A percentile compares a stretch with the other conserved stretches of the same genome.
Evolutionary conservation across 2,113 vertebrate species (phyloP).

Genomic region (Hypomesus transpacificus): DNA sequence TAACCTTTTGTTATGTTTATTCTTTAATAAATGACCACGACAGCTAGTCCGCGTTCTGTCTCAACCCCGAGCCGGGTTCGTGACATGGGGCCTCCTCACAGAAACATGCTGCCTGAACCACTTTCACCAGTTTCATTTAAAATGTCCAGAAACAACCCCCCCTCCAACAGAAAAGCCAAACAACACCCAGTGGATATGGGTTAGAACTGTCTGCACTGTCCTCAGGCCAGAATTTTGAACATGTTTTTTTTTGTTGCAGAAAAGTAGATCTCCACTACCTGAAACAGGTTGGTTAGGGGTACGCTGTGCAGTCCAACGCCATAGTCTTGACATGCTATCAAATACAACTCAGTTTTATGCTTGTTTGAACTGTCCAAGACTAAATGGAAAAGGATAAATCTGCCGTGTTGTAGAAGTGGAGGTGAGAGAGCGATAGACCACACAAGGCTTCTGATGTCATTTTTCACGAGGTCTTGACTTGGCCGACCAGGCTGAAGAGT

Average conservation of each 20-base stretch:
- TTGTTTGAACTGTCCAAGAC: conserved; percentile 13
- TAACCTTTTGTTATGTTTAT: too few species aligned
- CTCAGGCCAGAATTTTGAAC: background rate
- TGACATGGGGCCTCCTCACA: too few species aligned
- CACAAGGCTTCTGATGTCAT: conserved; percentile 34
- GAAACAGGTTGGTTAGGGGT: background rate
- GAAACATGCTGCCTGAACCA: background rate
- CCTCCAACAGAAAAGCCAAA: background rate
- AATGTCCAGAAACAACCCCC: too few species aligned
- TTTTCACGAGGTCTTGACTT: conserved; percentile 36
- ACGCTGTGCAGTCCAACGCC: background rate
- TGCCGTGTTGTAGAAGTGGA: background rate
- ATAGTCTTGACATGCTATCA: conserved; percentile 14
- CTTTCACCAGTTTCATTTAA: too few species aligned
- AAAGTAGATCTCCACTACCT: background rate
- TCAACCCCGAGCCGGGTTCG: too few species aligned
- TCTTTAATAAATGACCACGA: too few species aligned
- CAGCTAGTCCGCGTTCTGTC: too few species aligned
- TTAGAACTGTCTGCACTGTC: background rate
- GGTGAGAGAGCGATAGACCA: conserved; percentile 22
- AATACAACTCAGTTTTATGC: conserved; percentile 23
- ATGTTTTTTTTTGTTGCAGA: background rate
- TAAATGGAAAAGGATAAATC: conserved; percentile 36
- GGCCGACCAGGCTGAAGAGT: background rate
- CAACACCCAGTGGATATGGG: background rate